Evolutionary conservation across 2,888 invertebrate species (phyloP).

Genomic region (Monopis laevigella): DNA sequence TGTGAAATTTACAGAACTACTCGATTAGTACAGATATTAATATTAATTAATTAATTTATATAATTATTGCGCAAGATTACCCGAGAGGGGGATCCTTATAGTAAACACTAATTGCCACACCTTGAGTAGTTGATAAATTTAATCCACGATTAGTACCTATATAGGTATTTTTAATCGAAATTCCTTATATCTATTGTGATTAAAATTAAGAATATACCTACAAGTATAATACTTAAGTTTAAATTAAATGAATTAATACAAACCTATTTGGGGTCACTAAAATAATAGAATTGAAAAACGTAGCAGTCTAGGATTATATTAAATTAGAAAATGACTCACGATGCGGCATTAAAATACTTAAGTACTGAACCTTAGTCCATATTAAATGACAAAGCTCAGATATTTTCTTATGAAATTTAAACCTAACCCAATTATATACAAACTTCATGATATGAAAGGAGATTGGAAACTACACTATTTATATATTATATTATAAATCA

Average conservation of each 20-base stretch:
- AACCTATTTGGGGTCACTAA: too few species aligned
- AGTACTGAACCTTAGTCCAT: slow-evolving; percentile 13
- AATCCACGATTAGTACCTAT: too few species aligned
- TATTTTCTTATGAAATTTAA: slow-evolving; percentile 54
- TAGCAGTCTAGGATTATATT: too few species aligned
- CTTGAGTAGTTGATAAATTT: too few species aligned
- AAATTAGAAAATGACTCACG: too few species aligned
- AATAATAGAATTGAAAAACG: too few species aligned
- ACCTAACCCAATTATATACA: slow-evolving; percentile 36
- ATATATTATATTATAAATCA: slow-evolving; percentile 3
- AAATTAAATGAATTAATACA: too few species aligned
- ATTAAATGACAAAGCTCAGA: slow-evolving; percentile 65
- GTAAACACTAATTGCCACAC: slow-evolving; percentile 40
- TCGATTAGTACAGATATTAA: slow-evolving; percentile 56
- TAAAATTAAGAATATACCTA: too few species aligned
- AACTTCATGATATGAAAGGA: slow-evolving; percentile 61
- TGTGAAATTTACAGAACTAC: slow-evolving; percentile 62
- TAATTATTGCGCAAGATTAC: slow-evolving; percentile 62
- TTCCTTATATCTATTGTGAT: too few species aligned
- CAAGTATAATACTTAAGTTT: too few species aligned
- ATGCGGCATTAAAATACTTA: slow-evolving; percentile 7
- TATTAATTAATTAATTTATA: slow-evolving; percentile 55
- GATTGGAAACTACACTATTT: slow-evolving; percentile 41
- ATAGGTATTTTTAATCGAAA: too few species aligned
- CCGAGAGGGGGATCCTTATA: slow-evolving; percentile 40